phyloP scores from a whole-genome alignment of 2,113 vertebrate species.

The Gambusia affinis region DNA sequence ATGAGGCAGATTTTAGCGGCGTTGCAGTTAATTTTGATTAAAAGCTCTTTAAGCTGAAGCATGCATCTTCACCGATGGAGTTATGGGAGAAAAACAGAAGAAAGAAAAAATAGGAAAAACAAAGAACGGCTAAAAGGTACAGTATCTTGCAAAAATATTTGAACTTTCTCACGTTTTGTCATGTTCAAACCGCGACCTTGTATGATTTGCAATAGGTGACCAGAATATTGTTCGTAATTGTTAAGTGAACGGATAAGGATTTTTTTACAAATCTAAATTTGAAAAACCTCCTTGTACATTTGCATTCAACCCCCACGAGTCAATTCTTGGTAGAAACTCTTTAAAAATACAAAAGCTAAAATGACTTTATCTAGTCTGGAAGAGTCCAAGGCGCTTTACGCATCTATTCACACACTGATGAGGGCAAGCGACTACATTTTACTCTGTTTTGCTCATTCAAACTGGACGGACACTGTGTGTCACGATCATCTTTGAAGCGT shows the following conservation, averaged over 20 bases:
- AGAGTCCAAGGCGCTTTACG: too few relatives aligned
- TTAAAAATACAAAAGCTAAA: too few relatives aligned
- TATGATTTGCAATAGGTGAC: not conserved
- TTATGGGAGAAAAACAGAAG: slow-evolving; percentile 31
- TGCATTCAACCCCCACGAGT: too few relatives aligned
- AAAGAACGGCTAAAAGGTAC: not conserved
- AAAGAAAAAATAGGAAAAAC: slow-evolving; percentile 8
- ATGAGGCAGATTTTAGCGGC: slow-evolving; percentile 64
- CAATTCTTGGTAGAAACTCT: too few relatives aligned
- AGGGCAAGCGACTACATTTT: too few relatives aligned
- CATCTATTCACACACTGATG: too few relatives aligned
- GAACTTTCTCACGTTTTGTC: not conserved
- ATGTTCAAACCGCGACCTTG: not conserved
- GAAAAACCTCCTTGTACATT: too few relatives aligned
- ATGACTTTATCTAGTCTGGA: too few relatives aligned
- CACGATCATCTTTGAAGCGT: too few relatives aligned
- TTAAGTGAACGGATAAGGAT: not conserved
- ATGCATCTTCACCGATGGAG: slow-evolving; percentile 69
- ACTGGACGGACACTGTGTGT: too few relatives aligned
- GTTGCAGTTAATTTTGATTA: slow-evolving; percentile 58
- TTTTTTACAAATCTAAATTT: too few relatives aligned
- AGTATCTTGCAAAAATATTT: not conserved
- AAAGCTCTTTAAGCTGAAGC: slow-evolving; percentile 71
- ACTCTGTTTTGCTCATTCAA: too few relatives aligned
- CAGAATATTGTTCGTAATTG: not conserved